These are phyloP conservation scores for Laothoe populi DNA, from an alignment of 2,888 invertebrate genomes.

Conservation along the genomic window DNA sequence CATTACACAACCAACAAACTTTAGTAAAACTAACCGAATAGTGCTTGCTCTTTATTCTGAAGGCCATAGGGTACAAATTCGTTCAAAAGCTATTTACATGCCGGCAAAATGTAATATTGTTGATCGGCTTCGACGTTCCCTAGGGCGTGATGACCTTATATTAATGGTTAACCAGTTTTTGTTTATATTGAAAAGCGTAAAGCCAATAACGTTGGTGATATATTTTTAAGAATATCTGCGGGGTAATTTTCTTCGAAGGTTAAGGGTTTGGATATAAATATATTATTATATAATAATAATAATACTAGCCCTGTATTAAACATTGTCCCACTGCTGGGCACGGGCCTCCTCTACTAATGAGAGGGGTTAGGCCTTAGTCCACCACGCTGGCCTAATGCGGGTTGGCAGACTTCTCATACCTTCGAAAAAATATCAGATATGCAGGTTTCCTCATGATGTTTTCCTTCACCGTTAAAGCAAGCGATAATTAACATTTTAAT, in stretches of 20 bases:
- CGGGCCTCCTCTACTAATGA: no score
- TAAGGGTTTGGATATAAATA: no score
- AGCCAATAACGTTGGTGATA: conserved; percentile 25
- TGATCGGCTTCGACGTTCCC: conserved; percentile 50
- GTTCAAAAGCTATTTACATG: not conserved
- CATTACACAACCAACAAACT: conserved; percentile 30
- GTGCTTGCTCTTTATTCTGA: conserved; percentile 2
- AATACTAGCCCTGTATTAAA: no score
- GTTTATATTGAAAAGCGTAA: conserved; percentile 40
- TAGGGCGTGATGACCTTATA: conserved; percentile 42
- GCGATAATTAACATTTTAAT: no score
- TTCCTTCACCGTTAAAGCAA: no score
- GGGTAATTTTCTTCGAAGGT: not conserved
- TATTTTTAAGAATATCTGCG: not conserved
- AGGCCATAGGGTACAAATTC: not conserved
- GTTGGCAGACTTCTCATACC: no score
- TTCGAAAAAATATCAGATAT: no score
- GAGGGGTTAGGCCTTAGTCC: no score
- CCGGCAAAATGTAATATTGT: conserved; percentile 34
- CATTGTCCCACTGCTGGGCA: no score
- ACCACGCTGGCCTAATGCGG: no score
- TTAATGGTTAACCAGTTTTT: conserved; percentile 49
- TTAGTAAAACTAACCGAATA: not conserved
- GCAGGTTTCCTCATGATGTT: no score
- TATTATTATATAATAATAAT: no score